Evolutionary conservation across 2,113 vertebrate genomes (phyloP).

Genomic region (Steatornis caripensis): DNA sequence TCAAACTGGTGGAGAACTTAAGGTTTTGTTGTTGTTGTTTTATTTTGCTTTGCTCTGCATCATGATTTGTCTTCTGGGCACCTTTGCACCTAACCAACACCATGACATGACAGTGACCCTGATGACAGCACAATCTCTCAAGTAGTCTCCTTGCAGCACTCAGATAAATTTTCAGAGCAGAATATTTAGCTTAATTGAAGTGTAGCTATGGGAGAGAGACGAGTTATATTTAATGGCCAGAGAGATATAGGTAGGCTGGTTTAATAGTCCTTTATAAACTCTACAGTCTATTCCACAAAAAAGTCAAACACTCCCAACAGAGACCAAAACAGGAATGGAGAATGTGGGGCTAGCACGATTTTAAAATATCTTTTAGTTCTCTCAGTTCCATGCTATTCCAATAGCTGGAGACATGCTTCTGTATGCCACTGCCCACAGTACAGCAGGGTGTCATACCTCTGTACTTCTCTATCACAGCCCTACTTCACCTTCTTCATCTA

Average conservation of each 20-base stretch:
- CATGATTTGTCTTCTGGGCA: neutral
- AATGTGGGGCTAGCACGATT: neutral
- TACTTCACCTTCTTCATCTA: neutral
- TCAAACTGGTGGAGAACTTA: neutral
- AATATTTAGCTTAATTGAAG: neutral
- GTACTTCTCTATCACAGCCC: neutral
- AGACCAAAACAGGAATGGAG: neutral
- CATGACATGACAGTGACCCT: neutral
- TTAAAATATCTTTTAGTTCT: neutral
- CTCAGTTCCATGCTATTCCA: neutral
- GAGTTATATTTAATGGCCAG: neutral
- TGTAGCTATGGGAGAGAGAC: neutral
- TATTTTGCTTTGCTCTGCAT: neutral
- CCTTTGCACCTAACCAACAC: neutral
- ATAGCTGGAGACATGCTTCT: neutral
- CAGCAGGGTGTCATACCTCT: neutral
- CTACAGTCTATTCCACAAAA: neutral
- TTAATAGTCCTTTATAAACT: neutral
- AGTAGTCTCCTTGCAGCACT: neutral
- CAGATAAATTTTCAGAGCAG: neutral
- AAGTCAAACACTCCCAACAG: neutral
- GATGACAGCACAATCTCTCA: neutral
- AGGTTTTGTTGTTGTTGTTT: neutral
- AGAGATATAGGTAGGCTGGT: neutral
- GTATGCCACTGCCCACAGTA: neutral